A percentile compares a stretch with the other conserved stretches of the same genome.
phyloP scores from a whole-genome alignment of 2,797 vertebrate species.

The Brachyalestes nurse region DNA sequence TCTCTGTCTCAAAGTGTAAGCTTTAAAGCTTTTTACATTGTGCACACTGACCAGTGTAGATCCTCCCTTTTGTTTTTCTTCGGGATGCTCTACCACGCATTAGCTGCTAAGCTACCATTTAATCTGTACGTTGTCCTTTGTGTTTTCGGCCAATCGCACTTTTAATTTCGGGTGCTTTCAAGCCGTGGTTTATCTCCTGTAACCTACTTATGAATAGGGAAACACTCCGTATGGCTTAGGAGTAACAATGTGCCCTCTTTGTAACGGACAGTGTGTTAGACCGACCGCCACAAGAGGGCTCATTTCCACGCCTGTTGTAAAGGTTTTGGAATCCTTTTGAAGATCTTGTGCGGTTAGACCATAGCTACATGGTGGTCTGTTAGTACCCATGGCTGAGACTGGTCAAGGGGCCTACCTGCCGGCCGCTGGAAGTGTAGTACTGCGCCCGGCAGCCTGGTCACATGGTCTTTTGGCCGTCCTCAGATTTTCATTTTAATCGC shows the following conservation, averaged over 20 bases:
- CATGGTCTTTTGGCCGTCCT: neutral
- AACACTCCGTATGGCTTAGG: neutral
- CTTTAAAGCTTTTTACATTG: neutral
- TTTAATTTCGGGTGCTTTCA: neutral
- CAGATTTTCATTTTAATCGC: neutral
- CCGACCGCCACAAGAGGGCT: neutral
- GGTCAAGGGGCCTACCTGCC: neutral
- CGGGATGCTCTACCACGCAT: neutral
- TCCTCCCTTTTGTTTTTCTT: neutral
- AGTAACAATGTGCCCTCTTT: neutral
- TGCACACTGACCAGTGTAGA: neutral
- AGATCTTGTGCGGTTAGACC: neutral
- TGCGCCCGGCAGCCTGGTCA: neutral
- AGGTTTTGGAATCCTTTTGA: neutral
- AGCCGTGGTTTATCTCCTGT: too few species aligned
- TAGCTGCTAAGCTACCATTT: neutral
- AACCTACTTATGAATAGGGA: neutral
- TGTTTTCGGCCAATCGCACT: neutral
- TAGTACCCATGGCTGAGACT: neutral
- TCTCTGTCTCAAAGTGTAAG: neutral
- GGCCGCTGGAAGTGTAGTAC: neutral
- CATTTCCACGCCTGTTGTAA: neutral
- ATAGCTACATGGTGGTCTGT: neutral
- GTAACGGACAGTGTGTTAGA: neutral
- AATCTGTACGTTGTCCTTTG: neutral